Evolutionary conservation across 2,888 invertebrate genomes (phyloP).

Genomic region (Athripsodes cinereus): DNA sequence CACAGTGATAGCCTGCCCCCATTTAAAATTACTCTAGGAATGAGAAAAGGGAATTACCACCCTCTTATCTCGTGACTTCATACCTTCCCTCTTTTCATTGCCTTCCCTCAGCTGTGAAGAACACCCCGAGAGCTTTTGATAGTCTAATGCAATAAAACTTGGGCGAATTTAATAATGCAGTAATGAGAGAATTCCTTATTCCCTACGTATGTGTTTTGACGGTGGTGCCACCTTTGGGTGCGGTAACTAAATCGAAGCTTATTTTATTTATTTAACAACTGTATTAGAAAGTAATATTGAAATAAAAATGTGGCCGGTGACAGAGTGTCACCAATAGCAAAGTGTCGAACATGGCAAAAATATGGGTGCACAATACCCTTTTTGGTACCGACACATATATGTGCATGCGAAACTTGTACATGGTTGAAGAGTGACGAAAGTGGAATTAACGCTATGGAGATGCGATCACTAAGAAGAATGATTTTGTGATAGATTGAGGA

Average conservation of each 20-base stretch:
- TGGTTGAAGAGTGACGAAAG: too few species aligned
- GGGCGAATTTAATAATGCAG: slow-evolving; percentile 38
- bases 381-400: too few species aligned
- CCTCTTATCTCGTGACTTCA: neutral
- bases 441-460: too few species aligned
- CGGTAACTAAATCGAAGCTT: neutral
- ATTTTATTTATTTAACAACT: too few species aligned
- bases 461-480: too few species aligned
- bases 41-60: slow-evolving; percentile 16
- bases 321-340: too few species aligned
- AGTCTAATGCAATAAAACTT: slow-evolving; percentile 35
- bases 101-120: neutral
- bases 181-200: slow-evolving; percentile 32
- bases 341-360: too few species aligned
- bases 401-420: too few species aligned
- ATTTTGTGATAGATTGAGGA: too few species aligned
- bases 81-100: neutral
- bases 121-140: slow-evolving; percentile 26
- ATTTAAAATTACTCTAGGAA: slow-evolving; percentile 19
- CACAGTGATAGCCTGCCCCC: neutral
- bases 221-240: slow-evolving; percentile 13
- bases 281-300: too few species aligned
- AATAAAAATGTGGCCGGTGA: too few species aligned
- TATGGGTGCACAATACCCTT: too few species aligned
- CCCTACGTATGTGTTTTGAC: slow-evolving; percentile 22